Evolutionary conservation across 2,797 vertebrate genomes (phyloP), one percentile per base, ranked within the genome.

Genomic region (Xenopus petersii): DNA sequence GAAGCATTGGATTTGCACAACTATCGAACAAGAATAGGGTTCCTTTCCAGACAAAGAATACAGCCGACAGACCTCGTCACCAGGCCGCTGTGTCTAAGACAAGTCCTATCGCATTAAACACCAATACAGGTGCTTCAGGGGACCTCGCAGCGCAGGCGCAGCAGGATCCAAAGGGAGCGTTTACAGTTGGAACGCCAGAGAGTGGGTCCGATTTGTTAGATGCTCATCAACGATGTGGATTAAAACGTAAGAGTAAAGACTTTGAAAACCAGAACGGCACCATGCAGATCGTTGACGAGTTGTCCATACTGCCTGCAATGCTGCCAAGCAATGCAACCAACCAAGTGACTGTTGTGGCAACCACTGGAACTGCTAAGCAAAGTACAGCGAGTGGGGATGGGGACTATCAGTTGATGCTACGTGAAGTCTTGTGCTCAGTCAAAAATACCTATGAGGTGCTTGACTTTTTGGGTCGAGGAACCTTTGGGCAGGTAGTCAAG

Each of bases 211-310:
- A 94, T 87, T 91, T 89, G 85, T 86, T 91, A 74, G 95, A 97
- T 81, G 88, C 92, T 85, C 87, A 93, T 87, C 95, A 95, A 93
- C 88, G 95, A 98, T 98, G 97, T 80, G 97, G 97, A 86, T 86
- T 97, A 91, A 99, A 99, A 94, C 96, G 98, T 94, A 98, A 99
- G 88, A 98, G 97, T 49, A 93, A 98, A 85, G 97, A 98, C 86
- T 85, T 98, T 83, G 96, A 98, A 80, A 95, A 92, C 82, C 92
- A 91, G 73, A 92, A 87, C 86, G 84, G 94, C 93, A 80, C 91
- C 83, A 99, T 99, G 98, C 97, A 99, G 95, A 99, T 99, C 86
- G 95, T 99, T 0, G 98, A 99, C 80, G 98, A 99, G 80, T 93
- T 97, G 89, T 93, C 96, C 85, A 91, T 98, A 87, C 91, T 98